A percentile compares a stretch with the other conserved stretches of the same genome.
phyloP scores from a whole-genome alignment of 1,140 invertebrate species.

The Euborellia annulipes region DNA sequence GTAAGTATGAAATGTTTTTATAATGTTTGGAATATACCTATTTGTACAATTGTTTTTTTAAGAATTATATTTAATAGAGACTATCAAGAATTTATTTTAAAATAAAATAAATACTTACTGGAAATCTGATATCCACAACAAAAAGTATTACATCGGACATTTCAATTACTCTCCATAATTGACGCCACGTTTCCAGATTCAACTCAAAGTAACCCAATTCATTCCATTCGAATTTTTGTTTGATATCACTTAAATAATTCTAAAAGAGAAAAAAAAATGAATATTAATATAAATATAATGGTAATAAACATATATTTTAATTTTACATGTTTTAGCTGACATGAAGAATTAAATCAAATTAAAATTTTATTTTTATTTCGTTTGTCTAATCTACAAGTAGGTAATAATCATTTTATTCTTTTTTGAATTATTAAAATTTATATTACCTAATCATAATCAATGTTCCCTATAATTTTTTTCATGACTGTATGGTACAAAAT shows the following conservation, averaged over 20 bases:
- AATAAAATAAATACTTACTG: constrained; percentile 35
- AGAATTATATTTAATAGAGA: too few relatives aligned
- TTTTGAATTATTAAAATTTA: not conserved
- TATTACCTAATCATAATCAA: not conserved
- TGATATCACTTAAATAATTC: constrained; percentile 41
- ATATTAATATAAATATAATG: constrained; percentile 6
- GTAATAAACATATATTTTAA: constrained; percentile 4
- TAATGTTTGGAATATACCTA: too few relatives aligned
- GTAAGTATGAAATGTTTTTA: too few relatives aligned
- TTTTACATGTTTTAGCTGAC: not conserved
- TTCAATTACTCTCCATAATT: constrained; percentile 81
- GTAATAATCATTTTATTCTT: constrained; percentile 2
- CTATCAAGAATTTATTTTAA: not conserved
- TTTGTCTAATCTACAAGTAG: not conserved
- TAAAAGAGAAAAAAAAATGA: constrained; percentile 23
- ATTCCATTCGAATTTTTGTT: constrained; percentile 27
- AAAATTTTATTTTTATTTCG: constrained; percentile 4
- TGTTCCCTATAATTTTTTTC: too few relatives aligned
- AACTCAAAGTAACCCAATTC: constrained; percentile 66
- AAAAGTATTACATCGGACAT: constrained; percentile 76
- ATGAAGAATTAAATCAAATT: constrained; percentile 8
- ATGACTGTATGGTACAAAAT: too few relatives aligned
- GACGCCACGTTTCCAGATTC: constrained; percentile 86
- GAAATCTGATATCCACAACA: constrained; percentile 70
- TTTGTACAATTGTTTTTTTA: too few relatives aligned